Percentiles rank a stretch among this genome's conserved stretches.
Conservation (phyloP, 2,888 invertebrate genomes). For the Agrochola lota region DNA sequence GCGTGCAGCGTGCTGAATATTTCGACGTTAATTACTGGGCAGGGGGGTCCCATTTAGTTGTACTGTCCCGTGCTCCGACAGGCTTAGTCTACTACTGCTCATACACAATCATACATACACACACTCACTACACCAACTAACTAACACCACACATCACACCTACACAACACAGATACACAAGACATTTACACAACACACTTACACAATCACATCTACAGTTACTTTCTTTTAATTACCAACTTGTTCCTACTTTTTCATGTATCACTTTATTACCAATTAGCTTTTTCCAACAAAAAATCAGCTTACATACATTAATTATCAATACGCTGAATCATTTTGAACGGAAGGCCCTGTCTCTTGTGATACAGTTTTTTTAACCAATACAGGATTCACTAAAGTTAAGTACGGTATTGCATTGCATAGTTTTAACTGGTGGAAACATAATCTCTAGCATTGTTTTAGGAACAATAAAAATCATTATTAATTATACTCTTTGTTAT, state of each 20-base stretch:
- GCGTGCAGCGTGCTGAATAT: no score
- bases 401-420: neutral
- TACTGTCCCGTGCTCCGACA: no score
- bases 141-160: no score
- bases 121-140: no score
- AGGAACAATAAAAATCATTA: neutral
- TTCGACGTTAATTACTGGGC: no score
- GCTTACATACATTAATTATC: neutral
- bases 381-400: neutral
- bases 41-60: no score
- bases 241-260: neutral
- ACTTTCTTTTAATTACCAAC: neutral
- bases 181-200: no score
- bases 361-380: neutral
- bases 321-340: neutral
- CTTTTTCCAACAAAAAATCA: neutral
- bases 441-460: neutral
- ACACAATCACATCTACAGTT: neutral
- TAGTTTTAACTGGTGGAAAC: neutral
- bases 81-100: no score
- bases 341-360: neutral
- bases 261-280: neutral
- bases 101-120: no score
- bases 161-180: no score
- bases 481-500: no score